Base-by-base conservation (phyloP, 2,113 vertebrate species). In the Stercorarius parasiticus region DNA sequence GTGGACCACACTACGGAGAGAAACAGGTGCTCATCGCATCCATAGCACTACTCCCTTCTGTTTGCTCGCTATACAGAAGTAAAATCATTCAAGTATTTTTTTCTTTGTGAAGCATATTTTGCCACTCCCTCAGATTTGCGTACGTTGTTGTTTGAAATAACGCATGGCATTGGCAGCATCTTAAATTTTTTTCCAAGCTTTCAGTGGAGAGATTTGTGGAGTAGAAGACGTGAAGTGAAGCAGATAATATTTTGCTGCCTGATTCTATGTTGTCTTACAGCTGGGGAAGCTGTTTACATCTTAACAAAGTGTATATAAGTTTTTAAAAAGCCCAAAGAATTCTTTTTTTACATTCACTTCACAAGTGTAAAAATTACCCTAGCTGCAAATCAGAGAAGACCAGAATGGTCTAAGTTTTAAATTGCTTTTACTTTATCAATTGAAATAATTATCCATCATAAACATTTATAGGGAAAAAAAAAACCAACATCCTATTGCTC, bases 91-190 rank as follows among this genome's bases (percentile, higher is more conserved):
- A 77, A 43, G 7, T 27, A 19, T 13, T 32, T 30, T 61, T 88
- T 55, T 21, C 18, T 65, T 83, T 49, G n/a, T 18, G 27, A 79
- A 74, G 10, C 2, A n/a, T 13, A 42, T 71, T 64, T 92, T 77
- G 7, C 34, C 42, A 1, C 8, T 58, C 6, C 9, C 5, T 80
- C 56, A 43, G 11, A 13, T 77, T 74, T 83, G 21, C 25, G 15
- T 26, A 34, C 1, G 2, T 7, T 77, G 21, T 20, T 71, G 2
- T 34, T 89, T 89, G 65, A 78, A 86, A 71, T 38, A 55, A n/a
- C 16, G 45, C 4, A 25, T 6, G 27, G 2, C 6, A 78, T 25
- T 50, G 50, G n/a, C 4, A 53, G 2, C 2, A n/a, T 2, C 3
- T 66, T 50, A 55, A 25, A 3, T 38, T 56, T 81, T 65, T 82